phyloP scores from a whole-genome alignment of 1,140 invertebrate genomes.

The Acromyrmex heyeri region DNA sequence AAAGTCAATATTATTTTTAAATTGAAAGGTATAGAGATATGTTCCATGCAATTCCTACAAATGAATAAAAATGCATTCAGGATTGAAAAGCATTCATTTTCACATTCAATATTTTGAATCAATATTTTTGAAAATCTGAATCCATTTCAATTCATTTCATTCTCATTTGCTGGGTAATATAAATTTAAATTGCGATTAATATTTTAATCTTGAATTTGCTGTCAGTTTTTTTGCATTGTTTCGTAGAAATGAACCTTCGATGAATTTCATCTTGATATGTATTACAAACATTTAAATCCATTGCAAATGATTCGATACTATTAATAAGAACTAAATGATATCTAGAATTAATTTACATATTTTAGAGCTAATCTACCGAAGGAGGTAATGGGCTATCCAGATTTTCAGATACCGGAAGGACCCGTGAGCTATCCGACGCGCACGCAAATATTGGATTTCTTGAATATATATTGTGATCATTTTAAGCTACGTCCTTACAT shows the following conservation, averaged over 20 bases:
- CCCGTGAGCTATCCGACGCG: slow-evolving; percentile 93
- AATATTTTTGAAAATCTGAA: too few relatives aligned
- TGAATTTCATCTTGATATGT: background rate
- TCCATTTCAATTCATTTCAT: too few relatives aligned
- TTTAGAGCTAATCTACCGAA: slow-evolving; percentile 93
- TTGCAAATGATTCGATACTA: background rate
- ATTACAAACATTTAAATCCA: slow-evolving; percentile 57
- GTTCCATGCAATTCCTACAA: too few relatives aligned
- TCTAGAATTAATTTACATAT: slow-evolving; percentile 90
- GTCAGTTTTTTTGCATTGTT: background rate
- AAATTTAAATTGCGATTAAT: background rate
- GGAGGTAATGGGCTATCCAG: slow-evolving; percentile 93
- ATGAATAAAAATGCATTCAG: too few relatives aligned
- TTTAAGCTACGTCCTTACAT: slow-evolving; percentile 91
- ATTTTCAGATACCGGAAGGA: slow-evolving; percentile 90
- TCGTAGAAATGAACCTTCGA: background rate
- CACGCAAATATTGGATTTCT: slow-evolving; percentile 92
- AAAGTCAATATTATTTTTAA: too few relatives aligned
- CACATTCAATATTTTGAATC: too few relatives aligned
- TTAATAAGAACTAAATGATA: background rate
- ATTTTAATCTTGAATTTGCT: slow-evolving; percentile 10
- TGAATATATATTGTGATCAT: slow-evolving; percentile 92
- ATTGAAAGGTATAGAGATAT: too few relatives aligned
- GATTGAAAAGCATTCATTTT: too few relatives aligned
- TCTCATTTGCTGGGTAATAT: background rate